Percentiles rank a stretch among this genome's conserved stretches.
Evolutionary conservation across 1,140 invertebrate genomes (phyloP).

Genomic region (Zaprionus ornatus): DNA sequence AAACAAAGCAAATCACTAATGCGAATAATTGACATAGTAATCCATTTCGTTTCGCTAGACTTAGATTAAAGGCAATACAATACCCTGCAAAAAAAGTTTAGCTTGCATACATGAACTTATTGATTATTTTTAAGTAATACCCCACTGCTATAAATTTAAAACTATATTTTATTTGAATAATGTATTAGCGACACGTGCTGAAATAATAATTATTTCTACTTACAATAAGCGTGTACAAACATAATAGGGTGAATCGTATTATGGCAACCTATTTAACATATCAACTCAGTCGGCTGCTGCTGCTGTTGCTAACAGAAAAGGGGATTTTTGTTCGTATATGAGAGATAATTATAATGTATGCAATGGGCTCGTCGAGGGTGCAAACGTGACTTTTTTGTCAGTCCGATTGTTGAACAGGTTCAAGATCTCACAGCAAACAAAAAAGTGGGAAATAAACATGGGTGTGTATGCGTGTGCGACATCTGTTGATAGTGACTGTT

Average conservation of each 20-base stretch:
- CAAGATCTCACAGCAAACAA: background rate
- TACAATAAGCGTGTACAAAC: no score
- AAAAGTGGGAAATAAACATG: background rate
- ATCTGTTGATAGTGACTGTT: background rate
- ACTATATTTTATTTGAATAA: no score
- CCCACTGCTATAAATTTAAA: no score
- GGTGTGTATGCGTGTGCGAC: background rate
- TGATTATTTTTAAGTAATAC: no score
- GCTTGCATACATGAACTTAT: no score
- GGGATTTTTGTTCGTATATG: background rate
- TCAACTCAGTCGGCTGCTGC: no score
- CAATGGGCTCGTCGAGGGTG: background rate
- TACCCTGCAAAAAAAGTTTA: background rate
- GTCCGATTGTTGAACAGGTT: background rate
- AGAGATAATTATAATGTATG: background rate
- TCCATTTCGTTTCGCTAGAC: no score
- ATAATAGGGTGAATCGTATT: no score
- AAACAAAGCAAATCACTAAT: background rate
- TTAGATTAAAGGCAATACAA: background rate
- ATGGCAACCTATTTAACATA: no score
- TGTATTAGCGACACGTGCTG: no score
- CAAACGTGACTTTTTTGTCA: background rate
- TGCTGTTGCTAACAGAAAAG: background rate
- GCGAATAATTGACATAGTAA: background rate
- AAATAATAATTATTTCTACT: no score